Conservation (phyloP, 92 coral and sea anemone species). For the Siderastrea siderea region DNA sequence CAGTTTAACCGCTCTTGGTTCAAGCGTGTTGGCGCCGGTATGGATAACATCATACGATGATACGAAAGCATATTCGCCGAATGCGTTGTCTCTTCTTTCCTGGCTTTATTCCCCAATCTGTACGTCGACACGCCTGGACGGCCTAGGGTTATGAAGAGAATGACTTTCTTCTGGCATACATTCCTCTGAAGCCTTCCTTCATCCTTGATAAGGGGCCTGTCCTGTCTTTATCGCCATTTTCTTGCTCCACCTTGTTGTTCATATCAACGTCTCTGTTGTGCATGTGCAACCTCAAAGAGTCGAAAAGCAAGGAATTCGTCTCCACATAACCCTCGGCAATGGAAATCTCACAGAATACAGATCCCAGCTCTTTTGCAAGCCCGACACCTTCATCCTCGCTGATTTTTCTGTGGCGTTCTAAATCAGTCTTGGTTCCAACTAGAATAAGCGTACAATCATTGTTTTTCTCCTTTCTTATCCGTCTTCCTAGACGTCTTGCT, state of each 20-base stretch:
- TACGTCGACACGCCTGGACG: too few relatives aligned
- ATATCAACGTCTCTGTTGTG: conserved; percentile 35
- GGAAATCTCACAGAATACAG: conserved; percentile 80
- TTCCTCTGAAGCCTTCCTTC: conserved; percentile 54
- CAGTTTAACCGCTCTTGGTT: too few relatives aligned
- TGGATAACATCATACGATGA: too few relatives aligned
- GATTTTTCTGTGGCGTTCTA: conserved; percentile 72
- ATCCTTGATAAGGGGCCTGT: conserved; percentile 28
- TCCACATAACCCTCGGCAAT: conserved; percentile 72
- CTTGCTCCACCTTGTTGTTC: conserved; percentile 53
- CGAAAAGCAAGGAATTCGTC: conserved; percentile 50
- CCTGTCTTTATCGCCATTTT: conserved; percentile 43
- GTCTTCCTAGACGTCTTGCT: conserved; percentile 61
- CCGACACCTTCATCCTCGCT: conserved; percentile 60
- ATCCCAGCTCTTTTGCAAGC: conserved; percentile 69
- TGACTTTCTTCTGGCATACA: conserved; percentile 42
- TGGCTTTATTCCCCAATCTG: background rate
- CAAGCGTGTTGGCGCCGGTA: too few relatives aligned
- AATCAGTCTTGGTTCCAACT: conserved; percentile 81
- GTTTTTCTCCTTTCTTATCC: conserved; percentile 31
- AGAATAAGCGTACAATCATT: conserved; percentile 33
- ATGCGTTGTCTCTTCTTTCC: too few relatives aligned
- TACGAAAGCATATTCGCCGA: too few relatives aligned
- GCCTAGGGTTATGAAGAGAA: background rate
- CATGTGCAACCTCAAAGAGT: conserved; percentile 40